phyloP scores from a whole-genome alignment of 2,888 invertebrate species.

The Apotomis turbidana region DNA sequence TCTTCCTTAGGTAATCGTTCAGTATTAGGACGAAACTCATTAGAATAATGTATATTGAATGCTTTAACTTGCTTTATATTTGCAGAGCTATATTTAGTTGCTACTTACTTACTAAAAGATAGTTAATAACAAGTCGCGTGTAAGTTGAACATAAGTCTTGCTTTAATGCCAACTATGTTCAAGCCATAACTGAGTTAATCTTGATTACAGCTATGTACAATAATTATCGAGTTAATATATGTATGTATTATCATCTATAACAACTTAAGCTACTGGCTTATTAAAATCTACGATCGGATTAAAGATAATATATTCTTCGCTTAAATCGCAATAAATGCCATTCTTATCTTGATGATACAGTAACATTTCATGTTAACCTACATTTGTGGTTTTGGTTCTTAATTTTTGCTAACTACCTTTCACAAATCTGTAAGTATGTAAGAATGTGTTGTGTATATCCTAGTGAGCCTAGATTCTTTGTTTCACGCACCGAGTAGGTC shows the following conservation, averaged over 20 bases:
- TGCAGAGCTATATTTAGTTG: conserved; percentile 4
- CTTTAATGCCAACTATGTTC: conserved; percentile 30
- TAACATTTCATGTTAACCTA: conserved; percentile 20
- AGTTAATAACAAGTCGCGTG: conserved; percentile 35
- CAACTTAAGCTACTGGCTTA: conserved; percentile 16
- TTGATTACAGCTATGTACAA: conserved; percentile 28
- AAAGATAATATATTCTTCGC: conserved; percentile 15
- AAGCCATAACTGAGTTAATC: conserved; percentile 29
- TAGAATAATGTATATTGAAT: not conserved
- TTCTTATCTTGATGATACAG: conserved; percentile 36
- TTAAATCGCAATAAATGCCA: conserved; percentile 30
- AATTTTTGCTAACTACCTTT: conserved; percentile 23
- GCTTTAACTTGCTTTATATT: not conserved
- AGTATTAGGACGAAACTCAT: not conserved
- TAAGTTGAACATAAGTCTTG: conserved; percentile 30
- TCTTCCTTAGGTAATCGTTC: not conserved
- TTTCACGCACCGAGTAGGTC: conserved; percentile 41
- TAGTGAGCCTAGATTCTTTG: conserved; percentile 24
- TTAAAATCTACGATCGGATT: conserved; percentile 34
- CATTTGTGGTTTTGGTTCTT: conserved; percentile 18
- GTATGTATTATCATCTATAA: conserved; percentile 5
- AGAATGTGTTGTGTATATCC: conserved; percentile 29
- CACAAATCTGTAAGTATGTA: conserved; percentile 27
- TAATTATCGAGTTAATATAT: conserved; percentile 20
- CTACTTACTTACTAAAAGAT: conserved; percentile 26